A percentile compares a stretch with the other conserved stretches of the same genome.
Evolutionary conservation across 2,797 vertebrate species (phyloP).

Genomic region (Sitta carolinensis): DNA sequence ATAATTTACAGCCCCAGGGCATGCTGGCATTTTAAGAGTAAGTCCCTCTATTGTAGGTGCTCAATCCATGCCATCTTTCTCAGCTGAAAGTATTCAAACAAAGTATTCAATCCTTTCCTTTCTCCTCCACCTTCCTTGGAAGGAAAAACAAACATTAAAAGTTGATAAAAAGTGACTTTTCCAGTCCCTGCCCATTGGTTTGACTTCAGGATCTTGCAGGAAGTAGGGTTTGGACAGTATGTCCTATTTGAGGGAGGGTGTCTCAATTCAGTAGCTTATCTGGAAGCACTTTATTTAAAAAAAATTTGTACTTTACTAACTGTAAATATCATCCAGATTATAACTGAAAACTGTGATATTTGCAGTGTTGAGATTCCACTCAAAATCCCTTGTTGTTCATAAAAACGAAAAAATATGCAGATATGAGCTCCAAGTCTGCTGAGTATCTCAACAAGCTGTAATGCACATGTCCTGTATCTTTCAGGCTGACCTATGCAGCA

Average conservation of each 20-base stretch:
- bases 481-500: neutral
- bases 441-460: neutral
- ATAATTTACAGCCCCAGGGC: neutral
- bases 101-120: neutral
- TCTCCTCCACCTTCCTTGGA: neutral
- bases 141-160: neutral
- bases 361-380: neutral
- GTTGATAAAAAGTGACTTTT: neutral
- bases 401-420: neutral
- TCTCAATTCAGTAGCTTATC: neutral
- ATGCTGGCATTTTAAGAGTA: neutral
- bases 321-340: neutral
- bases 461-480: neutral
- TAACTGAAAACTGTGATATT: neutral
- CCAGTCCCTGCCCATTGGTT: neutral
- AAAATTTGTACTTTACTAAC: neutral
- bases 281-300: neutral
- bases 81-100: neutral
- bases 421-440: neutral
- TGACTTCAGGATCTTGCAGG: neutral
- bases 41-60: neutral
- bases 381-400: neutral
- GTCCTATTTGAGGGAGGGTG: no score
- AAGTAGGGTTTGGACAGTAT: neutral
- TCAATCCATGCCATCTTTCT: neutral